Percentiles rank a stretch among this genome's conserved stretches.
Evolutionary conservation across 2,888 invertebrate species (phyloP).

Genomic region (Macrophya annulata): DNA sequence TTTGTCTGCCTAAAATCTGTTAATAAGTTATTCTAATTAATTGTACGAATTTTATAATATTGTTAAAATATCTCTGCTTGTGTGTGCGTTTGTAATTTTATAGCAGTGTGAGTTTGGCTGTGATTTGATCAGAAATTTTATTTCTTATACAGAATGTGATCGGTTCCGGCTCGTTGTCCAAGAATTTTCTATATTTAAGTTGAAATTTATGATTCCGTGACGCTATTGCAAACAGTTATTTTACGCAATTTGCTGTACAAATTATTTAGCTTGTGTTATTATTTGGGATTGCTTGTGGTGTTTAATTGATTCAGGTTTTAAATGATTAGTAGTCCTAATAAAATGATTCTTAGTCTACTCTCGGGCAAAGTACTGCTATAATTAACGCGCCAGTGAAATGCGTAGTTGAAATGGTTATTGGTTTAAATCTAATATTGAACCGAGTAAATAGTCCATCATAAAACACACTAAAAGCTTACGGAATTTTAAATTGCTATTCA

Average conservation of each 20-base stretch:
- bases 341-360: neutral
- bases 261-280: neutral
- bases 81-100: neutral
- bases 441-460: neutral
- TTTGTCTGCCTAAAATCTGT: conserved; percentile 67
- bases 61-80: neutral
- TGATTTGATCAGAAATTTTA: neutral
- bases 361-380: neutral
- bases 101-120: neutral
- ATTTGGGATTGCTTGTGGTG: neutral
- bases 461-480: neutral
- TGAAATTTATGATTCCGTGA: conserved; percentile 29
- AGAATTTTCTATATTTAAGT: conserved; percentile 48
- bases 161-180: conserved; percentile 12
- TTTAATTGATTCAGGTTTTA: neutral
- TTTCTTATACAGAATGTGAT: conserved; percentile 4
- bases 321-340: neutral
- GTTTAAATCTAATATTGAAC: neutral
- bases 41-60: conserved; percentile 20
- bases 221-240: conserved; percentile 23
- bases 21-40: conserved; percentile 61
- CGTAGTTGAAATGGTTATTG: conserved; percentile 23
- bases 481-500: neutral
- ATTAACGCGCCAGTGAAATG: conserved; percentile 9
- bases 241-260: neutral